Percentiles rank a stretch among this genome's conserved stretches.
These are phyloP conservation scores for Nothocercus nigrocapillus DNA, from an alignment of 2,113 vertebrate genomes.

Conservation along the genomic window DNA sequence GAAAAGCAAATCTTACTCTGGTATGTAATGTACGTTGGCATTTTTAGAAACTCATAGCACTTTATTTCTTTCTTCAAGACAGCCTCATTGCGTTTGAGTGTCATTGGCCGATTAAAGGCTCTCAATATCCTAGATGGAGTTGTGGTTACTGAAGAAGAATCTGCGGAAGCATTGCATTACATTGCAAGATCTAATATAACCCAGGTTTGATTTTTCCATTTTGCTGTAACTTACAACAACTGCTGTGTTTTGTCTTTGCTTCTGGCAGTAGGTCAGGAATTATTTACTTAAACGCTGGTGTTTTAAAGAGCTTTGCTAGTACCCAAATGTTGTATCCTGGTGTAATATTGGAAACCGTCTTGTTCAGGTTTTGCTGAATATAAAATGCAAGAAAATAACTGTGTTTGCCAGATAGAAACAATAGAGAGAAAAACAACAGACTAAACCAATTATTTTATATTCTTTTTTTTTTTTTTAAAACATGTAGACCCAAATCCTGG, in stretches of 20 bases:
- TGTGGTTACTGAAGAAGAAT: conserved; percentile 80
- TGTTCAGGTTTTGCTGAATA: neutral
- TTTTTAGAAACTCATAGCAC: neutral
- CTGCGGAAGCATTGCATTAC: conserved; percentile 61
- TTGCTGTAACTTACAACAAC: neutral
- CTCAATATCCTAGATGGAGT: conserved; percentile 79
- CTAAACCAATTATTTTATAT: neutral
- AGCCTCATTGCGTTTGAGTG: conserved; percentile 71
- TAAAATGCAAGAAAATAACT: neutral
- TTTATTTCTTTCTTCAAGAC: conserved; percentile 66
- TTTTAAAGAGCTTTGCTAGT: neutral
- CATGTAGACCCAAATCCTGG: neutral
- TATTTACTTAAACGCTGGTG: neutral
- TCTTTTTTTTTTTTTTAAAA: neutral
- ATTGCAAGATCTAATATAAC: conserved; percentile 77
- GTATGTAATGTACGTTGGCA: neutral
- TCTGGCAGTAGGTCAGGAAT: neutral
- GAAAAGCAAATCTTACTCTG: neutral
- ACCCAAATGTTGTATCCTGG: neutral
- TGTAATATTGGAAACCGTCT: neutral
- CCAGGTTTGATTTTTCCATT: conserved; percentile 69
- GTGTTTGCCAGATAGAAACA: neutral
- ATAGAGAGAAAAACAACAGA: neutral
- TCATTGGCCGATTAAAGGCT: conserved; percentile 77
- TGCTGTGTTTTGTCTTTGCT: neutral